Evolutionary conservation across 2,888 invertebrate species (phyloP), one percentile per base, ranked within the genome.

Genomic region (Torymus texanus): DNA sequence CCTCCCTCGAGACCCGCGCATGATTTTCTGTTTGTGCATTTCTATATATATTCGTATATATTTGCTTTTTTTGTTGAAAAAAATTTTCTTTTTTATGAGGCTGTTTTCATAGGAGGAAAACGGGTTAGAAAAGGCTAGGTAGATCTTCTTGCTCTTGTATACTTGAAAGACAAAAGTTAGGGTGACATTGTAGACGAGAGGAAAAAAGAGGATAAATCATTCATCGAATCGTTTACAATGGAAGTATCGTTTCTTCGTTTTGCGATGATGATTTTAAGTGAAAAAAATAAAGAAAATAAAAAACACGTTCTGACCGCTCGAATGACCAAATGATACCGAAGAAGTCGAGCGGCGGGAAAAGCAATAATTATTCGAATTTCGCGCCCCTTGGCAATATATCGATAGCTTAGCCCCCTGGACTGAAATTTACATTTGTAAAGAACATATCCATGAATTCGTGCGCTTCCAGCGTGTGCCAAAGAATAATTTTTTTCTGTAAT

Each of bases 381-480:
- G 61, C 70, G 70, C 59, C 41, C 41, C 41, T 51, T 51, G 50
- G 58, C 53, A 18, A 62, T 13, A 29, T 13, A 41, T 41, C 8
- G 41, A 41, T 66, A 71, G 66, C 66, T 72, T 71, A 72, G 62
- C 18, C 59, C 59, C 59, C 50, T 71, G 59, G 74, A 71, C 63
- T 68, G 59, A 81, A 79, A 70, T 81, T 80, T 21, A 63, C 14
- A 78, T 21, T 56, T 51, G 70, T 66, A 77, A 72, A 66, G 77
- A 76, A 84, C 83, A 85, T 85, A 85, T 85, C 84, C 82, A 78
- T 68, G 80, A 75, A 82, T 82, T 81, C 71, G 79, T 83, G 81
- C 82, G 83, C 84, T 84, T 84, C 83, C 84, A 81, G 79, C 82
- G 82, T 83, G 85, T 85, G 85, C 86, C 86, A 85, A 85, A 83